Percentiles rank a stretch among this genome's conserved stretches.
phyloP scores from a whole-genome alignment of 1,140 invertebrate genomes.

The Tetramorium alpestre region DNA sequence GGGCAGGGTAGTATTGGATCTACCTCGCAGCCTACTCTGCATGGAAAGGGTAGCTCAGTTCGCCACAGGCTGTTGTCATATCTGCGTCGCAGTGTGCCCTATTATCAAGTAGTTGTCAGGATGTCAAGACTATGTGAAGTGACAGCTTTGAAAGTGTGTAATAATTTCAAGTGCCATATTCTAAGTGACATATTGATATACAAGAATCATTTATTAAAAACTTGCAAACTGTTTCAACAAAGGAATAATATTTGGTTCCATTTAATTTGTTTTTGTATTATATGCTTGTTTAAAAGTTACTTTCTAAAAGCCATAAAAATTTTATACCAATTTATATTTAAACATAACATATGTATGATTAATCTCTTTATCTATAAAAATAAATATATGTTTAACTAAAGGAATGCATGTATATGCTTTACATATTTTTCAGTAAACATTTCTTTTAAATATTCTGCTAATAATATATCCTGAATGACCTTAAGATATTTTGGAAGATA shows the following conservation, averaged over 20 bases:
- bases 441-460: not conserved
- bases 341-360: not conserved
- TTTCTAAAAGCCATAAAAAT: slow-evolving; percentile 1
- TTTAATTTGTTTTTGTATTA: not conserved
- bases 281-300: not conserved
- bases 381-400: slow-evolving; percentile 6
- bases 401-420: not conserved
- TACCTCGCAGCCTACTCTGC: slow-evolving; percentile 56
- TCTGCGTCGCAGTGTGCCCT: slow-evolving; percentile 46
- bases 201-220: not conserved
- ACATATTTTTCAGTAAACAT: not conserved
- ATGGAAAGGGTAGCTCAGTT: slow-evolving; percentile 76
- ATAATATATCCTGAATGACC: not conserved
- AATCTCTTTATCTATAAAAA: not conserved
- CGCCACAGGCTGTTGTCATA: slow-evolving; percentile 37
- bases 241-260: not conserved
- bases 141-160: slow-evolving; percentile 52
- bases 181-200: not conserved
- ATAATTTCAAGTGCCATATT: slow-evolving; percentile 3
- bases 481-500: not conserved
- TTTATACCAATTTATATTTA: not conserved
- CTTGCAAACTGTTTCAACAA: not conserved
- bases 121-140: slow-evolving; percentile 35
- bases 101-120: slow-evolving; percentile 17
- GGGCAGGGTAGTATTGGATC: slow-evolving; percentile 62